These are phyloP conservation scores for Clepsis dumicolana DNA, from an alignment of 2,888 invertebrate species.

Conservation along the genomic window DNA sequence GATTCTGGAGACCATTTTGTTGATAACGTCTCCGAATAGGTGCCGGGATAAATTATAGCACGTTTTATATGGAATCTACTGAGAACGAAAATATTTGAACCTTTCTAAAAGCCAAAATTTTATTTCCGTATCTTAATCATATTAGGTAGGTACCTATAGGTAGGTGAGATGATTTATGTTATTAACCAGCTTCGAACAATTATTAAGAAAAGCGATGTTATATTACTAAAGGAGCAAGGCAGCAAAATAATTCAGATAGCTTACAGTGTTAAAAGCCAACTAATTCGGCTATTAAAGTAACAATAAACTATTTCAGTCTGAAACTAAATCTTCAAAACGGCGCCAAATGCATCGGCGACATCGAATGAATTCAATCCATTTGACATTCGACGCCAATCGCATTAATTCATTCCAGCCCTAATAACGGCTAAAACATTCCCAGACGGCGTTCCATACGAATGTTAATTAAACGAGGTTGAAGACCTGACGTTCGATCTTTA, in stretches of 20 bases:
- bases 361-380: constrained; percentile 7
- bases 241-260: background rate
- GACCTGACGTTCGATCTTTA: background rate
- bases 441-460: constrained; percentile 11
- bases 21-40: constrained; percentile 6
- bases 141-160: too few species aligned
- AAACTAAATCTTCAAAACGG: background rate
- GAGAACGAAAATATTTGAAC: constrained; percentile 6
- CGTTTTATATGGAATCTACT: constrained; percentile 17
- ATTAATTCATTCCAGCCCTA: background rate
- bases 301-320: background rate
- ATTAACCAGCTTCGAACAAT: too few species aligned
- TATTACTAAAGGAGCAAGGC: background rate
- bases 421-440: constrained; percentile 15
- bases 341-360: background rate
- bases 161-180: too few species aligned
- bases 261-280: background rate
- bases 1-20: constrained; percentile 16
- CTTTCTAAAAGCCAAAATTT: too few species aligned
- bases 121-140: background rate
- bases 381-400: background rate
- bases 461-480: constrained; percentile 10
- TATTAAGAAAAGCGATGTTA: background rate
- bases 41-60: constrained; percentile 13
- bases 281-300: background rate